A percentile compares a stretch with the other conserved stretches of the same genome.
Evolutionary conservation across 2,113 vertebrate species (phyloP).

Genomic region (Thunnus maccoyii): DNA sequence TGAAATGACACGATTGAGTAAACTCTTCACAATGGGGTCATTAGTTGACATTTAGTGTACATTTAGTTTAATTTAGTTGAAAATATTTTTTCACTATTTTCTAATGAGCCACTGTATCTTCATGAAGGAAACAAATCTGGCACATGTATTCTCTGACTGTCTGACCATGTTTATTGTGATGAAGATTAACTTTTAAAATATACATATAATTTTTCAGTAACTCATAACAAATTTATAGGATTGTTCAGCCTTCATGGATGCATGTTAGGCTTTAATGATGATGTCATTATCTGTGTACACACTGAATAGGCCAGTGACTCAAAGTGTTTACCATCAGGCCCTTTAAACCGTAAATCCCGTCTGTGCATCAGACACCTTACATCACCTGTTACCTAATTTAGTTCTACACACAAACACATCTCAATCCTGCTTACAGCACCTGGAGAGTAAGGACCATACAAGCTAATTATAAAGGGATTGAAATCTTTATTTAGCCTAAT

Average conservation of each 20-base stretch:
- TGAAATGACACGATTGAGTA: neutral
- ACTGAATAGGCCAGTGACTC: neutral
- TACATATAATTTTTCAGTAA: neutral
- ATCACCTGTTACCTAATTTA: constrained; percentile 34
- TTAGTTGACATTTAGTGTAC: too few species aligned
- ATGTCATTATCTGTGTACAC: too few species aligned
- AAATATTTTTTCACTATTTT: neutral
- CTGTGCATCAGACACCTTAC: neutral
- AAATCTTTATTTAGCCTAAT: constrained; percentile 86
- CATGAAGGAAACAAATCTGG: neutral
- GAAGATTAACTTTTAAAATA: too few species aligned
- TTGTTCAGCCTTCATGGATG: neutral
- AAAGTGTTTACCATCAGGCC: neutral
- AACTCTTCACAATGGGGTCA: neutral
- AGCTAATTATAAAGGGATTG: constrained; percentile 84
- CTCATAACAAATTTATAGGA: neutral
- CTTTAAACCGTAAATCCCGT: neutral
- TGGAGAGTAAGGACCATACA: constrained; percentile 67
- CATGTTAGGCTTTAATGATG: too few species aligned
- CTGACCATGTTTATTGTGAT: too few species aligned
- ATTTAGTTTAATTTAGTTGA: too few species aligned
- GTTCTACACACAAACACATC: constrained; percentile 34
- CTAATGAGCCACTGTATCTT: neutral
- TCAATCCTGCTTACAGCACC: constrained; percentile 63
- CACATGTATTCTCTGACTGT: too few species aligned